phyloP scores from a whole-genome alignment of 2,797 vertebrate species.

The Semaprochilodus insignis region DNA sequence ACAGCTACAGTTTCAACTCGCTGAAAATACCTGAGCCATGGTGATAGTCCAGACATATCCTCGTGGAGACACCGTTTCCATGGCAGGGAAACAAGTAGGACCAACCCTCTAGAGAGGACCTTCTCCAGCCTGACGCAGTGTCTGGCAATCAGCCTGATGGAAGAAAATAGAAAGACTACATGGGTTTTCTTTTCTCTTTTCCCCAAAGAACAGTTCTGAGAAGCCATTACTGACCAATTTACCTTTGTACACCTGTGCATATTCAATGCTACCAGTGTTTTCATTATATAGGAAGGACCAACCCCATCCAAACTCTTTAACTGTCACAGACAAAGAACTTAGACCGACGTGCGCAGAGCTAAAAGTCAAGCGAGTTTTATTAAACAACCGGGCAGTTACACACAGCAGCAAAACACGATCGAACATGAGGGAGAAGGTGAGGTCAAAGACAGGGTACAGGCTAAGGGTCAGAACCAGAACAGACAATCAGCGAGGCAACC shows the following conservation, averaged over 20 bases:
- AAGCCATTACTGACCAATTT: slow-evolving; percentile 28
- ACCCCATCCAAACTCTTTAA: background rate
- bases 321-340: too few relatives aligned
- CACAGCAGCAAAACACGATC: too few relatives aligned
- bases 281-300: background rate
- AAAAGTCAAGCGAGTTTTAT: too few relatives aligned
- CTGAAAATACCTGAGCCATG: slow-evolving; percentile 41
- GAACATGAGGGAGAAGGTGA: too few relatives aligned
- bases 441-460: too few relatives aligned
- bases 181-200: slow-evolving; percentile 8
- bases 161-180: slow-evolving; percentile 28
- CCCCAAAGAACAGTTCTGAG: slow-evolving; percentile 24
- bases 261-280: background rate
- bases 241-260: background rate
- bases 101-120: slow-evolving; percentile 30
- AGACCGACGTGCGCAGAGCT: too few relatives aligned
- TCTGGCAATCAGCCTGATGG: slow-evolving; percentile 43
- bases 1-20: slow-evolving; percentile 22
- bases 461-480: too few relatives aligned
- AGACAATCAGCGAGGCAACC: too few relatives aligned
- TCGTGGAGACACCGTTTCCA: slow-evolving; percentile 42
- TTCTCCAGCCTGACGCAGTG: slow-evolving; percentile 20
- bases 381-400: too few relatives aligned
- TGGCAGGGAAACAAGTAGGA: slow-evolving; percentile 38
- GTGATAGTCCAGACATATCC: slow-evolving; percentile 43